A percentile compares a stretch with the other conserved stretches of the same genome.
phyloP scores from a whole-genome alignment of 1,140 invertebrate genomes.

The Ylistrum balloti region DNA sequence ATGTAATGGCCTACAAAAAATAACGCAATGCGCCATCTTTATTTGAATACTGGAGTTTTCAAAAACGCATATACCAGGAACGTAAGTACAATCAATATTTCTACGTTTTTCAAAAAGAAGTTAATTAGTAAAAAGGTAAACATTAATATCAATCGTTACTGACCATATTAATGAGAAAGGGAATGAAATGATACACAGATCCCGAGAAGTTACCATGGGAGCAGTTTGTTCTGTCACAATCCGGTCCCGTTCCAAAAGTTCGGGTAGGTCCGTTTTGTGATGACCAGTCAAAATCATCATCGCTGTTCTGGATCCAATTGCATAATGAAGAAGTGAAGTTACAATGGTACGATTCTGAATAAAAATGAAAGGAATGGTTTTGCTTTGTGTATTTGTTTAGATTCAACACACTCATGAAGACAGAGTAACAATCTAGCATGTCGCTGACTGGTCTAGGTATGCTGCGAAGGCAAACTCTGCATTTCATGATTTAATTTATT shows the following conservation, averaged over 20 bases:
- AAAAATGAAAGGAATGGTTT: not conserved
- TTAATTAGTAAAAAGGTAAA: too few relatives aligned
- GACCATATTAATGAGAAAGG: too few relatives aligned
- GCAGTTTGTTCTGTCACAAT: constrained; percentile 52
- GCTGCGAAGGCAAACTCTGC: too few relatives aligned
- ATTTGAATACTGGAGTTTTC: not conserved
- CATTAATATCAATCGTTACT: too few relatives aligned
- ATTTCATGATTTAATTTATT: too few relatives aligned
- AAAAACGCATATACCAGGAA: not conserved
- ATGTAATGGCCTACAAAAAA: not conserved
- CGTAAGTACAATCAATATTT: not conserved
- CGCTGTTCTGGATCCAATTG: constrained; percentile 71
- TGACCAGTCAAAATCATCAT: constrained; percentile 72
- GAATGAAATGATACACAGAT: too few relatives aligned
- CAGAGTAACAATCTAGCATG: too few relatives aligned
- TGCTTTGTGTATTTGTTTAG: not conserved
- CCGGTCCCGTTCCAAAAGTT: constrained; percentile 64
- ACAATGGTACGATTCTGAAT: constrained; percentile 63
- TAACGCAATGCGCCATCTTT: not conserved
- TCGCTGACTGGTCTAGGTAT: too few relatives aligned
- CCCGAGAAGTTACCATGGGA: not conserved
- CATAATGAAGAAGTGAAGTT: constrained; percentile 71
- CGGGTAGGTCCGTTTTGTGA: constrained; percentile 63
- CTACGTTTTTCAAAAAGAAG: too few relatives aligned
- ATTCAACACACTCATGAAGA: not conserved